phyloP scores from a whole-genome alignment of 1,140 invertebrate species.

The Cyrtorhinus lividipennis region DNA sequence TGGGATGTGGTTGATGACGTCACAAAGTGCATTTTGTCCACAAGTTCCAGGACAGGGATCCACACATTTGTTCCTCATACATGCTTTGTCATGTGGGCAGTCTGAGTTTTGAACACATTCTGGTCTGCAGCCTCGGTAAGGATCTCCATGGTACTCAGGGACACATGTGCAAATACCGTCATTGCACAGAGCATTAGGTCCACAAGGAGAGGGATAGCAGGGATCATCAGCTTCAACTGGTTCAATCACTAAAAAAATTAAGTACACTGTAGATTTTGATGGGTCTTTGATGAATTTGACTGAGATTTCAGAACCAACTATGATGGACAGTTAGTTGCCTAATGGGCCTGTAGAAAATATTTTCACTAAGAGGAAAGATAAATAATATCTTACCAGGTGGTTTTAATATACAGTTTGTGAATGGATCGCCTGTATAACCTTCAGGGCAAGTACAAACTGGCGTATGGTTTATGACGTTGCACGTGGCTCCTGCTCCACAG shows the following conservation, averaged over 20 bases:
- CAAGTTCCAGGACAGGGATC: slow-evolving; percentile 60
- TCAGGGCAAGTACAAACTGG: slow-evolving; percentile 53
- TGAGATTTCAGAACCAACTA: not conserved
- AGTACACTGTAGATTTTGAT: not conserved
- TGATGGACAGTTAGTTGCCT: not conserved
- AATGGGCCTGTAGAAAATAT: not conserved
- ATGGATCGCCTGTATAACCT: slow-evolving; percentile 61
- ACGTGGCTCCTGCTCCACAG: slow-evolving; percentile 58
- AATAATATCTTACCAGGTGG: slow-evolving; percentile 9
- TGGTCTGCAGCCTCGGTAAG: slow-evolving; percentile 44
- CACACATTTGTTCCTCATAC: slow-evolving; percentile 54
- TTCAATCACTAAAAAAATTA: slow-evolving; percentile 12
- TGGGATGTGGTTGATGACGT: slow-evolving; percentile 40
- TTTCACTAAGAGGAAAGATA: not conserved
- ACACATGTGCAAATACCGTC: slow-evolving; percentile 42
- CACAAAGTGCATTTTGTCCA: slow-evolving; percentile 50
- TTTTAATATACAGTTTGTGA: slow-evolving; percentile 26
- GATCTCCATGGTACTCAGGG: slow-evolving; percentile 44
- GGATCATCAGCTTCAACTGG: slow-evolving; percentile 34
- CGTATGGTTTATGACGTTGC: slow-evolving; percentile 54
- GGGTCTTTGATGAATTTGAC: not conserved
- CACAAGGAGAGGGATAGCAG: slow-evolving; percentile 59
- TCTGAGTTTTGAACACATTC: slow-evolving; percentile 49
- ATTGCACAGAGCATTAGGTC: slow-evolving; percentile 50
- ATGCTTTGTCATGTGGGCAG: slow-evolving; percentile 47